Evolutionary conservation across 2,888 invertebrate genomes (phyloP).

Genomic region (Calameuta pallipes): DNA sequence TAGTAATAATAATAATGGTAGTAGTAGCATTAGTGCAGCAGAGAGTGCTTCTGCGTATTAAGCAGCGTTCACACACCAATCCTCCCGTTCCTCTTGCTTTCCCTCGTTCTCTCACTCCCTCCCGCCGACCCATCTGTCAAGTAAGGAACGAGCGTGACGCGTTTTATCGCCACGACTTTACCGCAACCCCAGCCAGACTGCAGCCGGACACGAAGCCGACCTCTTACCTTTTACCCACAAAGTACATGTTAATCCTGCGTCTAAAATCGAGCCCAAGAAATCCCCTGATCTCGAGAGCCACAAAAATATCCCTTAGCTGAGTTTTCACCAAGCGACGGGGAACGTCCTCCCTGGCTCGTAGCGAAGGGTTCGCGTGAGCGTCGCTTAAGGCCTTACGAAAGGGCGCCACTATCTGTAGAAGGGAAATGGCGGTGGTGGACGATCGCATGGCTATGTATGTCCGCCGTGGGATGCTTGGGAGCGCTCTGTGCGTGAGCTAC

Average conservation of each 20-base stretch:
- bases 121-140: neutral
- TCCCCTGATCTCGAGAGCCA: neutral
- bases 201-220: neutral
- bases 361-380: neutral
- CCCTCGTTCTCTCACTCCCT: neutral
- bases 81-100: neutral
- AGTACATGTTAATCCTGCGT: neutral
- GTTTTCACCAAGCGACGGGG: neutral
- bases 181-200: neutral
- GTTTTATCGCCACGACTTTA: neutral
- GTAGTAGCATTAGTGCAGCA: constrained; percentile 13
- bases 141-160: neutral
- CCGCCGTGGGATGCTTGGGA: neutral
- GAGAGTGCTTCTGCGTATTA: constrained; percentile 27
- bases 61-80: constrained; percentile 37
- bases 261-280: neutral
- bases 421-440: neutral
- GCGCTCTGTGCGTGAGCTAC: neutral
- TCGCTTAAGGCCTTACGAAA: constrained; percentile 3
- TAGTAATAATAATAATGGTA: neutral
- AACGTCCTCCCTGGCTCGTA: neutral
- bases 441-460: neutral
- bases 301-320: neutral
- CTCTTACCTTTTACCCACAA: neutral
- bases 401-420: neutral